Evolutionary conservation across 2,888 invertebrate species (phyloP).

Genomic region (Teleiodes luculella): DNA sequence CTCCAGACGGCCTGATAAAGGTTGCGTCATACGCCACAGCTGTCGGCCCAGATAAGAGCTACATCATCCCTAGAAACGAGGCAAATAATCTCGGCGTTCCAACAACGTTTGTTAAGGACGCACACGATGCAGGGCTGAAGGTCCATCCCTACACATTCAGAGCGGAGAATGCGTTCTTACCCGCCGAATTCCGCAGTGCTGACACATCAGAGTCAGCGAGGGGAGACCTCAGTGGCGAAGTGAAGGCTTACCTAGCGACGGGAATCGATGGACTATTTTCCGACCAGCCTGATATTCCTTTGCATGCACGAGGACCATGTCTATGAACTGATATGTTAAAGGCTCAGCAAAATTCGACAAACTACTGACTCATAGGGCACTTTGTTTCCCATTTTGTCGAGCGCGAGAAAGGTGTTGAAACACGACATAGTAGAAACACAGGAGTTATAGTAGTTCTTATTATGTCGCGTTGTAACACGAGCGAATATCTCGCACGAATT

Average conservation of each 20-base stretch:
- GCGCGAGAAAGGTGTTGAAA: too few species aligned
- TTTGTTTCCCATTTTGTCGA: too few species aligned
- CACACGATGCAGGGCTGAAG: slow-evolving; percentile 59
- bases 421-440: too few species aligned
- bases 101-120: slow-evolving; percentile 55
- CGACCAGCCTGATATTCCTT: slow-evolving; percentile 62
- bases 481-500: too few species aligned
- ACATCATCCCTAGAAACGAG: slow-evolving; percentile 55
- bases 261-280: slow-evolving; percentile 66
- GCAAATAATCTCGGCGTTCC: slow-evolving; percentile 44
- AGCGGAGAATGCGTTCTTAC: slow-evolving; percentile 58
- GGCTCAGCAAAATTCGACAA: too few species aligned
- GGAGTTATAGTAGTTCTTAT: too few species aligned
- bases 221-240: slow-evolving; percentile 54
- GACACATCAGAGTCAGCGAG: slow-evolving; percentile 40
- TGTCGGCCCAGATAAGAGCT: slow-evolving; percentile 63
- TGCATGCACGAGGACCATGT: slow-evolving; percentile 45
- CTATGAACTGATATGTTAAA: slow-evolving; percentile 5
- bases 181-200: slow-evolving; percentile 50
- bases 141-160: slow-evolving; percentile 70
- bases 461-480: too few species aligned
- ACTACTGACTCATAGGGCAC: too few species aligned
- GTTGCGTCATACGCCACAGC: slow-evolving; percentile 63
- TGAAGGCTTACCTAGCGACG: slow-evolving; percentile 49
- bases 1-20: slow-evolving; percentile 54